Conservation (phyloP, 2,797 vertebrate genomes). For the Bryconaethiops microstoma region DNA sequence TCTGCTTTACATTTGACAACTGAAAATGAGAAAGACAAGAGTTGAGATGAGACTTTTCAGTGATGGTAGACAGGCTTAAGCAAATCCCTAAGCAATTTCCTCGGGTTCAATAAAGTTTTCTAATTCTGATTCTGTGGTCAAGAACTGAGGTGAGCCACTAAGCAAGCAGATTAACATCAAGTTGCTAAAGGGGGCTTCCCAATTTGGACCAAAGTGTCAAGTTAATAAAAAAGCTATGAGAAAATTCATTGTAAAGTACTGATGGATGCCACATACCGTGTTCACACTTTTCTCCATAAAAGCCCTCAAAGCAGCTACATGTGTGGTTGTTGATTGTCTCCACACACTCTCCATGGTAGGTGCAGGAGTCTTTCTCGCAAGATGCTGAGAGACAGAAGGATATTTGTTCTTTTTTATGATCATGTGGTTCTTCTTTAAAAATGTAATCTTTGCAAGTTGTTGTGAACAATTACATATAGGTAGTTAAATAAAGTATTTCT, state of each 20-base stretch:
- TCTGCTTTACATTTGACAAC: conserved; percentile 70
- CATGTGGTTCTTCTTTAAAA: background rate
- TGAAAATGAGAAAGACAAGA: conserved; percentile 53
- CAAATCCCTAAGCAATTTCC: no score
- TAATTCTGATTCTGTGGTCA: background rate
- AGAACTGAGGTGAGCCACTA: no score
- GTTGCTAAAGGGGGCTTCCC: no score
- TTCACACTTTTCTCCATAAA: conserved; percentile 76
- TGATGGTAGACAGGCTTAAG: background rate
- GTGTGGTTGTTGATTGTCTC: conserved; percentile 80
- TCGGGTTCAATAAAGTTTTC: no score
- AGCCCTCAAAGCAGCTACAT: conserved; percentile 76
- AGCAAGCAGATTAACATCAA: no score
- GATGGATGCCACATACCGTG: conserved; percentile 64
- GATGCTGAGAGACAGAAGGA: conserved; percentile 68
- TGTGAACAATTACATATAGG: no score
- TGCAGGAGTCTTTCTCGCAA: conserved; percentile 73
- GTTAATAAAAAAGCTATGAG: background rate
- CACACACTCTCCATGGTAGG: conserved; percentile 76
- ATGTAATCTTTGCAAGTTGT: no score
- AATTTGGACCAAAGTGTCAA: background rate
- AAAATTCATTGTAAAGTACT: background rate
- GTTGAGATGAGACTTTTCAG: background rate
- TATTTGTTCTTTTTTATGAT: background rate
- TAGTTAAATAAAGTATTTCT: no score